phyloP scores from a whole-genome alignment of 2,113 vertebrate genomes.

The Gopherus evgoodei region DNA sequence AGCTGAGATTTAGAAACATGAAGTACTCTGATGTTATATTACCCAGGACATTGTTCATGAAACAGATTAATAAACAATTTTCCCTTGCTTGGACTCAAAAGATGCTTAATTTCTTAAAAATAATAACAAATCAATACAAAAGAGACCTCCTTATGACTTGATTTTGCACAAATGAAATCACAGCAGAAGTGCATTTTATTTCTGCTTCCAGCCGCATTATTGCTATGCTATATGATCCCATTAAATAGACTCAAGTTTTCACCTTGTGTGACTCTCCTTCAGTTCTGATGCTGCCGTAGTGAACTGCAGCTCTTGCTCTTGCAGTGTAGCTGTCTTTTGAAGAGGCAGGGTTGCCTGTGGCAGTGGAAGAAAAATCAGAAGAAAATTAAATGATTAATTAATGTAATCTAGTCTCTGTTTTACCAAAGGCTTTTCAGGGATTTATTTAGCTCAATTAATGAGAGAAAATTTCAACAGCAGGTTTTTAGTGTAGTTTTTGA shows the following conservation, averaged over 20 bases:
- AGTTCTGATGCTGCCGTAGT: conserved; percentile 16
- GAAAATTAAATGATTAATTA: conserved; percentile 80
- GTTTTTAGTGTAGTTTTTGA: conserved; percentile 55
- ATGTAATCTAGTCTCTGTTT: conserved; percentile 74
- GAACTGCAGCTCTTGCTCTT: conserved; percentile 49
- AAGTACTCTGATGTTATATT: neutral
- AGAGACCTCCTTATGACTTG: neutral
- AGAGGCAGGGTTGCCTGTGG: conserved; percentile 70
- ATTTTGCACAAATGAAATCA: conserved; percentile 30
- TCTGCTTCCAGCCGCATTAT: conserved; percentile 22
- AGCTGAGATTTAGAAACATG: neutral
- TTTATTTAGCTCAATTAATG: conserved; percentile 70
- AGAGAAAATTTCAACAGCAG: conserved; percentile 62
- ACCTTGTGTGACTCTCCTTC: neutral
- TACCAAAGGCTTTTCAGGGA: conserved; percentile 71
- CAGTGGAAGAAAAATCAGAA: conserved; percentile 68
- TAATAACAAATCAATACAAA: neutral
- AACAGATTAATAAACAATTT: neutral
- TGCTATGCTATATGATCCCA: conserved; percentile 27
- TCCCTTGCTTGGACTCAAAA: neutral
- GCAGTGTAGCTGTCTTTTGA: conserved; percentile 63
- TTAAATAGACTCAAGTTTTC: conserved; percentile 58
- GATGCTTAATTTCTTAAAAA: conserved; percentile 5
- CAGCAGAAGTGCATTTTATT: conserved; percentile 9
- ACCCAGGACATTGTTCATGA: neutral